phyloP scores from a whole-genome alignment of 2,113 vertebrate genomes.

The Atrichornis clamosus region DNA sequence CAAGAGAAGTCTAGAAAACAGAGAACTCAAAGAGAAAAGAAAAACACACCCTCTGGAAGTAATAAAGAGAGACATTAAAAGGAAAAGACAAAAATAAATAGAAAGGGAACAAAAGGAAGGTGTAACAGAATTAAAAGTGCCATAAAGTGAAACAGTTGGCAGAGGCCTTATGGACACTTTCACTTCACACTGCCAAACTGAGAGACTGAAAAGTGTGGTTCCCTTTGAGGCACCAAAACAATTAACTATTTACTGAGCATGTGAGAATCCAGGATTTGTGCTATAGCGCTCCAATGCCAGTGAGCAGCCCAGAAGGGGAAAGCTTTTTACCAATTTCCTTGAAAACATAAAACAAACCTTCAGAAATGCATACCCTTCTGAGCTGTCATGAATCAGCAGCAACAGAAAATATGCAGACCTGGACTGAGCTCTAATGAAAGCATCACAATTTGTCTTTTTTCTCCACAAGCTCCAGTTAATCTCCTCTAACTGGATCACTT shows the following conservation, averaged over 20 bases:
- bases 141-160: not conserved
- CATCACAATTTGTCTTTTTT: not conserved
- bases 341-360: not conserved
- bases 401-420: not conserved
- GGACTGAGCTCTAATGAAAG: not conserved
- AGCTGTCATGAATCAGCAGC: not conserved
- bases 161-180: not conserved
- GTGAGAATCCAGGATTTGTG: not conserved
- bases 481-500: not conserved
- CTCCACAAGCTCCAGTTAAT: not conserved
- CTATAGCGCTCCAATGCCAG: not conserved
- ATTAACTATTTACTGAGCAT: not conserved
- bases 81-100: not conserved
- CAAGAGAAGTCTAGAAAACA: not conserved
- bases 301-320: fast-evolving
- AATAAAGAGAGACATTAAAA: not conserved
- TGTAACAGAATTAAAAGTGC: not conserved
- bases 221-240: not conserved
- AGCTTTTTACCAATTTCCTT: not conserved
- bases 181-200: not conserved
- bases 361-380: not conserved
- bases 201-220: not conserved
- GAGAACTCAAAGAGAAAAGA: not conserved
- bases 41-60: not conserved
- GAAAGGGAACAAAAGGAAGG: slow-evolving; percentile 1